Evolutionary conservation across 2,797 vertebrate genomes (phyloP).

Genomic region (Decapterus maruadsi): DNA sequence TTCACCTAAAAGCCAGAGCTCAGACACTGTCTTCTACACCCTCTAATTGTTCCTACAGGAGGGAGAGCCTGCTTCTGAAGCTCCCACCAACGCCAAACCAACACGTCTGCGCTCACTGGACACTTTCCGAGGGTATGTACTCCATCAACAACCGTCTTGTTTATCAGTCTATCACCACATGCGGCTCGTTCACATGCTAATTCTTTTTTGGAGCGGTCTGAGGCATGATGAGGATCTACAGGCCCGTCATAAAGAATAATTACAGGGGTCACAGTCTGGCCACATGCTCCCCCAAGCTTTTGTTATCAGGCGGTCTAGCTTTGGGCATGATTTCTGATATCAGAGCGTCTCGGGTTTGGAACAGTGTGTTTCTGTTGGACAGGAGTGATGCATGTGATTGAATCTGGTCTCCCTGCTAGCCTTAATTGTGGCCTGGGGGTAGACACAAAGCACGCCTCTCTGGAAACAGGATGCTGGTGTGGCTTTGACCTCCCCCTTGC

Average conservation of each 20-base stretch:
- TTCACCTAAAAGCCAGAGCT: neutral
- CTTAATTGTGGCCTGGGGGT: conserved; percentile 87
- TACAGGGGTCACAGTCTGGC: conserved; percentile 86
- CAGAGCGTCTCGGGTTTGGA: conserved; percentile 70
- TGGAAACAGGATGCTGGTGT: conserved; percentile 88
- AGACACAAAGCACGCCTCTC: conserved; percentile 85
- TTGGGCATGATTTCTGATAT: conserved; percentile 84
- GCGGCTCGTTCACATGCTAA: conserved; percentile 61
- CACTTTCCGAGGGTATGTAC: conserved; percentile 85
- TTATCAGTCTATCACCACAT: conserved; percentile 67
- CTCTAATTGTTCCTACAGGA: conserved; percentile 61
- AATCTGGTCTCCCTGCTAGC: conserved; percentile 85
- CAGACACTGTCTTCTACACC: conserved; percentile 9
- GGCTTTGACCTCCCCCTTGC: conserved; percentile 85
- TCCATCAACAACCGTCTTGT: conserved; percentile 51
- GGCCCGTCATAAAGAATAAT: conserved; percentile 79
- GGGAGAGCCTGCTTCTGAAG: conserved; percentile 31
- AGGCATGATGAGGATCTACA: conserved; percentile 75
- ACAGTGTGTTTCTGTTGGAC: conserved; percentile 88
- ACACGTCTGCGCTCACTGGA: conserved; percentile 84
- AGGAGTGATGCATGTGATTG: conserved; percentile 88
- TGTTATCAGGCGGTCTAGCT: conserved; percentile 81
- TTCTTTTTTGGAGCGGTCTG: conserved; percentile 68
- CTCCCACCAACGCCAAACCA: conserved; percentile 61
- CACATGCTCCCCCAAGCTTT: conserved; percentile 81